Evolutionary conservation across 2,113 vertebrate species (phyloP).

Genomic region (Axis porcinus): DNA sequence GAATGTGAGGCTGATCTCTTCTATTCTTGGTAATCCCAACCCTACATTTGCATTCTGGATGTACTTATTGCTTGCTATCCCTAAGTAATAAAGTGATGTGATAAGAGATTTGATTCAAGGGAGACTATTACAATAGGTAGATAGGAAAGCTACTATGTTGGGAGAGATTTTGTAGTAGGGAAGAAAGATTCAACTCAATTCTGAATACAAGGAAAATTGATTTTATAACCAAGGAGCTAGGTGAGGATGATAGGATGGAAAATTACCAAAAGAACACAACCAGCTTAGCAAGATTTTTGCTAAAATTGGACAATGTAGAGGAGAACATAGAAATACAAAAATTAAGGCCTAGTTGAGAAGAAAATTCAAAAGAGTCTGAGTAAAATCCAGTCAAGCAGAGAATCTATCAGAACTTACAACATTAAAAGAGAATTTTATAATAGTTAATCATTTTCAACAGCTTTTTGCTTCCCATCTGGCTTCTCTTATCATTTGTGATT

Average conservation of each 20-base stretch:
- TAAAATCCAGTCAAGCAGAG: neutral
- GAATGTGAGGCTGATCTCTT: neutral
- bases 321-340: neutral
- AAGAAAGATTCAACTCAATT: neutral
- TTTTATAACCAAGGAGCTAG: neutral
- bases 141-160: neutral
- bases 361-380: neutral
- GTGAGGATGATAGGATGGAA: neutral
- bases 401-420: neutral
- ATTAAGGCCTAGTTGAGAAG: neutral
- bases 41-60: neutral
- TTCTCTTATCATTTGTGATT: neutral
- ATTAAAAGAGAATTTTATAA: neutral
- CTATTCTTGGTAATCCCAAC: neutral
- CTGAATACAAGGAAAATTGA: neutral
- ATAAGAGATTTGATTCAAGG: neutral
- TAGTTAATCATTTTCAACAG: neutral
- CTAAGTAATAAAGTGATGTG: neutral
- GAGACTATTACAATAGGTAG: neutral
- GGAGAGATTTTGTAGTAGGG: neutral
- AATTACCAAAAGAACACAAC: neutral
- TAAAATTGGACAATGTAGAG: neutral
- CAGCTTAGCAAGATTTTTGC: neutral
- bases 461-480: neutral
- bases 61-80: neutral